phyloP scores from a whole-genome alignment of 1,140 invertebrate species.

The Colletes gigas region DNA sequence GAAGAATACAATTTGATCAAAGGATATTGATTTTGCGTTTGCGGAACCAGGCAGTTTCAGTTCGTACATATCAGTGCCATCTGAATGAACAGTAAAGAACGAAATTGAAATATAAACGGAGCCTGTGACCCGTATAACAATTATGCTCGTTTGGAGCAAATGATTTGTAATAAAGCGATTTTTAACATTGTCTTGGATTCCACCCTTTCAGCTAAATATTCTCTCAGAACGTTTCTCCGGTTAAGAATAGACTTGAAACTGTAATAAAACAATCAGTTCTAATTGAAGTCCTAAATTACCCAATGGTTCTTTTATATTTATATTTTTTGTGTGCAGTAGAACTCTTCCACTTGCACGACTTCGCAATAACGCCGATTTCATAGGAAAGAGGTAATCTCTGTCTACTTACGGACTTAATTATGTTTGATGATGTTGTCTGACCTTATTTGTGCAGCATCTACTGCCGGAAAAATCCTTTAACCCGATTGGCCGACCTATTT shows the following conservation, averaged over 20 bases:
- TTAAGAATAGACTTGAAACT: neutral
- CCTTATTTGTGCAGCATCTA: conserved; percentile 10
- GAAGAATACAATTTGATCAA: too few species aligned
- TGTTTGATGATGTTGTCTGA: conserved; percentile 22
- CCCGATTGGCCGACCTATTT: conserved; percentile 40
- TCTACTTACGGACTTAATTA: conserved; percentile 28
- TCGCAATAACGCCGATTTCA: neutral
- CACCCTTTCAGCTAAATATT: neutral
- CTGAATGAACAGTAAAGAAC: neutral
- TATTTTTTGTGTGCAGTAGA: too few species aligned
- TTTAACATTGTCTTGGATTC: neutral
- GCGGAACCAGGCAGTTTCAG: too few species aligned
- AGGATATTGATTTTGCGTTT: too few species aligned
- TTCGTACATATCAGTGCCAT: too few species aligned
- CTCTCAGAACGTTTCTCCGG: neutral
- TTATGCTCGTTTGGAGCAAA: neutral
- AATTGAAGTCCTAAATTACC: neutral
- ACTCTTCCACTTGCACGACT: neutral
- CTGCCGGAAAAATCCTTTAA: conserved; percentile 20
- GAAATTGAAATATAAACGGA: neutral
- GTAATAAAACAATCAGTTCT: conserved; percentile 1
- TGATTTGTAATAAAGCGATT: neutral
- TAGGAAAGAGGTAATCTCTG: conserved; percentile 2
- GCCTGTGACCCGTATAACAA: neutral
- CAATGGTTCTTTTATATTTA: neutral